Percentiles rank a stretch among this genome's conserved stretches.
Evolutionary conservation across 2,113 vertebrate genomes (phyloP).

Genomic region (Erythrolamprus reginae): DNA sequence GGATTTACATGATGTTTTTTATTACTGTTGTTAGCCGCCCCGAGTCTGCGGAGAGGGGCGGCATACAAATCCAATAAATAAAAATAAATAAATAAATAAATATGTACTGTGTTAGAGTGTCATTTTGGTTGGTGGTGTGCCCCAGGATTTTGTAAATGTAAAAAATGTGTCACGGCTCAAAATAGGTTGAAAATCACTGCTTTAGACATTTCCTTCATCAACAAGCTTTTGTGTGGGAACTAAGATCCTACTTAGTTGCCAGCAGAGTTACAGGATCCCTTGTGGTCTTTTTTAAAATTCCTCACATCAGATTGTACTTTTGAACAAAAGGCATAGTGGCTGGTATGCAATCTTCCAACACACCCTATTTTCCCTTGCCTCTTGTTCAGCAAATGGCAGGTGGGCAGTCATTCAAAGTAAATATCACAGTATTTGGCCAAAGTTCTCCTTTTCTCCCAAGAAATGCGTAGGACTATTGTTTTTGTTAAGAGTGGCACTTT

Average conservation of each 20-base stretch:
- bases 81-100: no score
- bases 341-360: not conserved
- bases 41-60: no score
- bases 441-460: not conserved
- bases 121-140: no score
- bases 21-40: no score
- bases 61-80: no score
- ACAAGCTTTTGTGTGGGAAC: no score
- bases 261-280: not conserved
- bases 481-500: not conserved
- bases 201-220: not conserved
- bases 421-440: not conserved
- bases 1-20: no score
- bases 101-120: no score
- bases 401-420: conserved; percentile 8
- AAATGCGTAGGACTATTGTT: not conserved
- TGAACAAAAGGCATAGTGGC: not conserved
- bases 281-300: not conserved
- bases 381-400: not conserved
- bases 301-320: not conserved
- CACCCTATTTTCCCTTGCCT: not conserved
- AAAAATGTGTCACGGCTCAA: no score
- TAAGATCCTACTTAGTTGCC: not conserved
- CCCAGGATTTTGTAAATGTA: no score
- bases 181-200: no score